A percentile compares a stretch with the other conserved stretches of the same genome.
These are phyloP conservation scores for Melinaea marsaeus DNA, from an alignment of 2,888 invertebrate genomes.

Conservation along the genomic window DNA sequence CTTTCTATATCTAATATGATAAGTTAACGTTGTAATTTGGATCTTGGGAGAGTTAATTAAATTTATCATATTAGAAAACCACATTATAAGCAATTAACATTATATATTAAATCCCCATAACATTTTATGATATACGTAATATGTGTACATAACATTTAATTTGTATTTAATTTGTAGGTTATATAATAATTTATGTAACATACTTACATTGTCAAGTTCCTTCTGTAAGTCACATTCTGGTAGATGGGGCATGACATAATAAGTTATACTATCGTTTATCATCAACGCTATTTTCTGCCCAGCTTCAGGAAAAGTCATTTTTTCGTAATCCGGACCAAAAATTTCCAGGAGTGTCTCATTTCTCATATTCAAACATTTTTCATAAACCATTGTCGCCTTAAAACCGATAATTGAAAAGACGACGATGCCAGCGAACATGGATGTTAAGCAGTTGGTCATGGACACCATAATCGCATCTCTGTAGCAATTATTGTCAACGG, in stretches of 20 bases:
- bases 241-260: conserved; percentile 80
- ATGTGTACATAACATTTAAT: background rate
- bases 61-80: too few relatives aligned
- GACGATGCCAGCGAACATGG: conserved; percentile 97
- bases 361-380: conserved; percentile 82
- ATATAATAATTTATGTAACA: too few relatives aligned
- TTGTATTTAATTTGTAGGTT: background rate
- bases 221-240: conserved; percentile 90
- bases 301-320: conserved; percentile 73
- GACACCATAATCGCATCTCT: conserved; percentile 95
- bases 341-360: conserved; percentile 79
- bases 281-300: conserved; percentile 76
- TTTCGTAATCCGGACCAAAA: conserved; percentile 72
- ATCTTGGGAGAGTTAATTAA: too few relatives aligned
- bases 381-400: conserved; percentile 91
- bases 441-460: conserved; percentile 94
- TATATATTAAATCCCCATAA: too few relatives aligned
- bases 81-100: too few relatives aligned
- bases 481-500: conserved; percentile 97
- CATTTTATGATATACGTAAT: too few relatives aligned
- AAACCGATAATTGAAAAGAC: conserved; percentile 97
- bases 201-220: conserved; percentile 91
- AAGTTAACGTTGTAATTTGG: too few relatives aligned
- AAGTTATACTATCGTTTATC: conserved; percentile 75
- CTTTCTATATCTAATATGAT: too few relatives aligned